Evolutionary conservation across 2,113 vertebrate genomes (phyloP).

Genomic region (Campylomormyrus numenius): DNA sequence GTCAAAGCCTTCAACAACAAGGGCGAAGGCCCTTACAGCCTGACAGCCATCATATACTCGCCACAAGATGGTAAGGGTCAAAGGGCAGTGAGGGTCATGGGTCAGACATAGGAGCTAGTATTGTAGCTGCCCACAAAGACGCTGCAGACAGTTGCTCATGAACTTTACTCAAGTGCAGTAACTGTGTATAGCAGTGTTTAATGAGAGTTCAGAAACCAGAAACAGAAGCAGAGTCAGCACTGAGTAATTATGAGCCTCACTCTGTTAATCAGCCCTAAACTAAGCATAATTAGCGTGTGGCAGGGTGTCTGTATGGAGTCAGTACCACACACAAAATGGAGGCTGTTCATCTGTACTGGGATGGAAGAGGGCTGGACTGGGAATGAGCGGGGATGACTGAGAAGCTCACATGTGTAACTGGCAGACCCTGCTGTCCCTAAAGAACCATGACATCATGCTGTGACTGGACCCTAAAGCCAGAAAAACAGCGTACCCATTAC

Average conservation of each 20-base stretch:
- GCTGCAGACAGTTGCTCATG: neutral
- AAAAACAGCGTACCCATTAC: neutral
- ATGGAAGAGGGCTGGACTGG: neutral
- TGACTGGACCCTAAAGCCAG: neutral
- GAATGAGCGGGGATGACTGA: neutral
- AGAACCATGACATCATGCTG: neutral
- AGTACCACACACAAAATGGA: neutral
- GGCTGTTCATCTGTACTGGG: neutral
- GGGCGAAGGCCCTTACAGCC: conserved; percentile 88
- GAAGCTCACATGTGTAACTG: neutral
- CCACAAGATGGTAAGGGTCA: conserved; percentile 77
- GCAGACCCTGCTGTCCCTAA: neutral
- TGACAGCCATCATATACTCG: conserved; percentile 73
- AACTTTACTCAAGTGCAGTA: neutral
- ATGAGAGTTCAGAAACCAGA: neutral
- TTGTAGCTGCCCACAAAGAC: too few species aligned
- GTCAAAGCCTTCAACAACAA: conserved; percentile 86
- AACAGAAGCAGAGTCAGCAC: neutral
- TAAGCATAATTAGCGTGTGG: neutral
- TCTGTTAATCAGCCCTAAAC: neutral
- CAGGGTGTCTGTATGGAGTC: neutral
- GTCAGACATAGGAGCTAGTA: neutral
- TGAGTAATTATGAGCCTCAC: neutral
- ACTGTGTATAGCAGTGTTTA: neutral
- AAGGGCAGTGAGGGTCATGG: neutral